These are phyloP conservation scores for Pristionchus entomophagus DNA, from an alignment of 2,888 invertebrate species.

Conservation along the genomic window DNA sequence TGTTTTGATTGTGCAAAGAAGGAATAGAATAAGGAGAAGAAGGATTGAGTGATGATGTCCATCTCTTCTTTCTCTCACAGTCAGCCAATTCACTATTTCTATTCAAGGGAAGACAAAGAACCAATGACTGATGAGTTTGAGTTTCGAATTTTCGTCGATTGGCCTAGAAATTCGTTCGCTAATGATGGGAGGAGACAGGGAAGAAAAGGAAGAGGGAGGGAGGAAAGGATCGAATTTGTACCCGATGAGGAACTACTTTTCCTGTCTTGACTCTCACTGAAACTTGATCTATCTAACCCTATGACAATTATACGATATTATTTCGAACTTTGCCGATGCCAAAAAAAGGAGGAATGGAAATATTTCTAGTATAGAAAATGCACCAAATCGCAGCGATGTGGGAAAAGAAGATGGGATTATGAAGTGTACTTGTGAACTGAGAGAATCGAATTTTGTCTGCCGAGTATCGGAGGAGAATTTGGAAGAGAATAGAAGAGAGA, in stretches of 20 bases:
- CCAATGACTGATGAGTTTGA: not conserved
- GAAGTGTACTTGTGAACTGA: slow-evolving; percentile 37
- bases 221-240: slow-evolving; percentile 8
- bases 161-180: not conserved
- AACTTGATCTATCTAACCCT: not conserved
- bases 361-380: not conserved
- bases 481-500: slow-evolving; percentile 9
- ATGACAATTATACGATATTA: not conserved
- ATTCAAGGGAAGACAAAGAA: not conserved
- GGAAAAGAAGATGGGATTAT: not conserved
- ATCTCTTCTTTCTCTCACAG: not conserved
- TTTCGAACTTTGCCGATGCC: not conserved
- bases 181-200: not conserved
- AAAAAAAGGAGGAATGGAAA: not conserved
- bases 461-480: not conserved
- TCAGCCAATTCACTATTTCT: not conserved
- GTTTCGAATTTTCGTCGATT: not conserved
- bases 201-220: too few relatives aligned
- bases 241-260: slow-evolving; percentile 17
- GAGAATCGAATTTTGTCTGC: not conserved
- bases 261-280: not conserved
- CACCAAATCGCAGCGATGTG: too few relatives aligned
- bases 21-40: not conserved
- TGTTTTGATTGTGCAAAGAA: not conserved
- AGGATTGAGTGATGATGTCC: not conserved